Evolutionary conservation across 2,888 invertebrate species (phyloP).

Genomic region (Drosophila paramelanica): DNA sequence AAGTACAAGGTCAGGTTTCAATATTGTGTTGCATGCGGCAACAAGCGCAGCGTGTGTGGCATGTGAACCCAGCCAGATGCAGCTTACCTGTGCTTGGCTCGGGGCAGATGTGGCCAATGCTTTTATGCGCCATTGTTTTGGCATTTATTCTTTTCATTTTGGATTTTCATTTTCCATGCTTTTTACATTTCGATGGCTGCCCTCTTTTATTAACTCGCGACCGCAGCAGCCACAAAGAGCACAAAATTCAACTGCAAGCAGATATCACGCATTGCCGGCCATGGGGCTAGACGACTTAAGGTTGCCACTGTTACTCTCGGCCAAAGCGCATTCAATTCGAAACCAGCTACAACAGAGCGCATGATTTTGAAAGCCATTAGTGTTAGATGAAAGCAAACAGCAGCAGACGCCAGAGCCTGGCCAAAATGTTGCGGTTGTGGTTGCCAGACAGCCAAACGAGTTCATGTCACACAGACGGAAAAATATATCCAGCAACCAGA

Average conservation of each 20-base stretch:
- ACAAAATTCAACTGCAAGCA: slow-evolving; percentile 26
- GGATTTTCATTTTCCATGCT: slow-evolving; percentile 34
- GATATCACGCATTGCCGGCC: slow-evolving; percentile 2
- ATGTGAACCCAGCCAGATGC: slow-evolving; percentile 2
- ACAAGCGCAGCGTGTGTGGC: slow-evolving; percentile 3
- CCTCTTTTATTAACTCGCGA: slow-evolving; percentile 53
- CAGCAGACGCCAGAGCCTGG: slow-evolving; percentile 26
- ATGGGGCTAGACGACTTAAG: slow-evolving; percentile 1
- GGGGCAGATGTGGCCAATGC: slow-evolving; percentile 9
- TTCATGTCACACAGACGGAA: slow-evolving; percentile 16
- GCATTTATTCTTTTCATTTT: slow-evolving; percentile 42
- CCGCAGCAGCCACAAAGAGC: not conserved
- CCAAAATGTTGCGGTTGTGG: slow-evolving; percentile 57
- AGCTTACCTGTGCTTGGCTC: slow-evolving; percentile 12
- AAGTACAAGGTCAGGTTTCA: slow-evolving; percentile 18
- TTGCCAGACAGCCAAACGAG: slow-evolving; percentile 25
- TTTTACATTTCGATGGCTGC: slow-evolving; percentile 55
- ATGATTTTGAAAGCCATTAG: slow-evolving; percentile 52
- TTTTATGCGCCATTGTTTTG: slow-evolving; percentile 19
- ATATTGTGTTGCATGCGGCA: slow-evolving; percentile 3
- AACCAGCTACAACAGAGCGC: slow-evolving; percentile 23
- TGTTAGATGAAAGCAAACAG: slow-evolving; percentile 30
- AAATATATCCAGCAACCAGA: slow-evolving; percentile 3
- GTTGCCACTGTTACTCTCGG: not conserved
- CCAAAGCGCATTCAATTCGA: slow-evolving; percentile 37